Evolutionary conservation across 2,113 vertebrate species (phyloP).

Genomic region (Neotoma lepida): DNA sequence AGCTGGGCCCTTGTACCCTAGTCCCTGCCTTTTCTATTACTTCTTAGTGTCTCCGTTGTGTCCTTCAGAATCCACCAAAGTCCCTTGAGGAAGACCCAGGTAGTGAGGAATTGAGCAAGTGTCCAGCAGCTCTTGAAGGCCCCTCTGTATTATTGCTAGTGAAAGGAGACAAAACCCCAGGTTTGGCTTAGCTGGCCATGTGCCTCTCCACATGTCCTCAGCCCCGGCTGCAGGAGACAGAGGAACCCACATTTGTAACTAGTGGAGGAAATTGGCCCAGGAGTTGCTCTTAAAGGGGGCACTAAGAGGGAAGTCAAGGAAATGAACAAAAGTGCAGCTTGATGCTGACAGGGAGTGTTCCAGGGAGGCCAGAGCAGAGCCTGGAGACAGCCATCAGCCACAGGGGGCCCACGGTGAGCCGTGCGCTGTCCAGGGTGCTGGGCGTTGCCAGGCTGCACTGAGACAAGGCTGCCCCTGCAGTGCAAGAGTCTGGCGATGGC

Average conservation of each 20-base stretch:
- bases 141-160: background rate
- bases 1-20: background rate
- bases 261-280: background rate
- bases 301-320: slow-evolving; percentile 26
- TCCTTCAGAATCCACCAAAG: background rate
- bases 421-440: slow-evolving; percentile 80
- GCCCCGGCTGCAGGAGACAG: background rate
- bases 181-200: background rate
- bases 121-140: background rate
- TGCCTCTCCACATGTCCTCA: background rate
- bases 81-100: background rate
- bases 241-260: background rate
- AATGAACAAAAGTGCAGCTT: background rate
- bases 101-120: background rate
- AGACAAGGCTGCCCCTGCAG: background rate
- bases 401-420: background rate
- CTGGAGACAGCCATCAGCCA: background rate
- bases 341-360: background rate
- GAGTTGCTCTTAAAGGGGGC: background rate
- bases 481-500: accelerated
- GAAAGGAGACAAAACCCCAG: background rate
- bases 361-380: background rate
- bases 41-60: background rate
- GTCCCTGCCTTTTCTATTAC: background rate
- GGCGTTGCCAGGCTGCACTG: accelerated